phyloP scores from a whole-genome alignment of 2,888 invertebrate genomes.

The Cantharis flavilabris region DNA sequence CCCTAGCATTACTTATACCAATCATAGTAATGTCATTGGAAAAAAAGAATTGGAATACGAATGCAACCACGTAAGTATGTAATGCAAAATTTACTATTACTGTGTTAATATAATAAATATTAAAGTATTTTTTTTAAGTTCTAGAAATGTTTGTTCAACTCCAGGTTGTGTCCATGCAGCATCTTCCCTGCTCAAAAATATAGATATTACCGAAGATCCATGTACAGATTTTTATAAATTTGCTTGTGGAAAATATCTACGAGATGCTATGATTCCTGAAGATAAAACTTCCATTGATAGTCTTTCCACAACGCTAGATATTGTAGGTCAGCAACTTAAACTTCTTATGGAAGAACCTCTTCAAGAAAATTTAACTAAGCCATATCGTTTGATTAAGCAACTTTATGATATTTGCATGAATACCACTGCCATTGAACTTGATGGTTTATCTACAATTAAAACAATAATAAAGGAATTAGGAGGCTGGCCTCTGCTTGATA shows the following conservation, averaged over 20 bases:
- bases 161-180: constrained; percentile 84
- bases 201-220: constrained; percentile 68
- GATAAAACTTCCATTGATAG: constrained; percentile 78
- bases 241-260: constrained; percentile 72
- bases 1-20: constrained; percentile 65
- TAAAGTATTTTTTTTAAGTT: constrained; percentile 39
- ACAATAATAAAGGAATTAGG: constrained; percentile 77
- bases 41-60: neutral
- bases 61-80: no score
- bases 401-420: constrained; percentile 89
- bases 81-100: no score
- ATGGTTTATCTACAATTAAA: constrained; percentile 74
- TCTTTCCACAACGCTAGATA: constrained; percentile 75
- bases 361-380: constrained; percentile 64
- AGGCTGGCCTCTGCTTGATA: constrained; percentile 92
- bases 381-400: constrained; percentile 77
- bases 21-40: constrained; percentile 56
- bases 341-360: constrained; percentile 70
- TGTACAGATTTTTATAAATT: constrained; percentile 84
- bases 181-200: constrained; percentile 63
- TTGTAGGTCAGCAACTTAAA: constrained; percentile 73
- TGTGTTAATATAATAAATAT: neutral
- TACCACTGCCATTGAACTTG: constrained; percentile 77
- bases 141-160: constrained; percentile 61
- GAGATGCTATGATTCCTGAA: constrained; percentile 74